Base-by-base conservation (phyloP, 2,113 vertebrate genomes). In the Ochotona curzoniae region DNA sequence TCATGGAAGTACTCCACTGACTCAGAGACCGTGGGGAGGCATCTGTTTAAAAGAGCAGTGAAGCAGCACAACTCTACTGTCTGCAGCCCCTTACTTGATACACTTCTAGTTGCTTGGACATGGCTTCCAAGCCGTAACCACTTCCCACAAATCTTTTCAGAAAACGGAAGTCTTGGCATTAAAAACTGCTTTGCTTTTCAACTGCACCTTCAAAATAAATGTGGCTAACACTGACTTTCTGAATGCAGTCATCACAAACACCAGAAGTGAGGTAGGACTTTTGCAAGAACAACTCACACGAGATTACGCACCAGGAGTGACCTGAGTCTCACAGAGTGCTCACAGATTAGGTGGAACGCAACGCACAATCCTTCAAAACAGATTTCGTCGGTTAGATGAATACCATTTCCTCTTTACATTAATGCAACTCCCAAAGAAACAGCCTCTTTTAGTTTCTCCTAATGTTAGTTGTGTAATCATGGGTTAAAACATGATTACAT, bases 61-160 rank as follows among this genome's bases (percentile, higher is more conserved):
- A 57, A 57, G 54, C 3, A 57, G 21, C n/a, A 32, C n/a, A 57
- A 32, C 21, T 15, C 26, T 9, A 11, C 51, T 38, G 4, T n/a
- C 35, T 51, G 6, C 7, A 13, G 2, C 25, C 23, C 35, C 74
- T 92, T 15, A 35, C 79, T 69, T 57, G 18, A 32, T 3, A n/a
- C 14, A 11, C 70, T 83, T 70, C 83, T 67, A 91, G 47, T 7
- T 32, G 63, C 5, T 17, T 11, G n/a, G 17, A 78, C 14, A 13
- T 0, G 18, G 15, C 83, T 88, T 79, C 23, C 32, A 54, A 87
- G 10, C 14, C 61, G 89, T 71, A 91, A 93, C 74, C 44, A 91
- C 91, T 96, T 88, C 81, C 93, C 61, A 76, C 67, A 80, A 35
- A 57, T 83, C 73, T 83, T 94, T 93, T 92, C 69, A 93, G 81